Evolutionary conservation across 2,113 vertebrate species (phyloP).

Genomic region (Oriolus oriolus): DNA sequence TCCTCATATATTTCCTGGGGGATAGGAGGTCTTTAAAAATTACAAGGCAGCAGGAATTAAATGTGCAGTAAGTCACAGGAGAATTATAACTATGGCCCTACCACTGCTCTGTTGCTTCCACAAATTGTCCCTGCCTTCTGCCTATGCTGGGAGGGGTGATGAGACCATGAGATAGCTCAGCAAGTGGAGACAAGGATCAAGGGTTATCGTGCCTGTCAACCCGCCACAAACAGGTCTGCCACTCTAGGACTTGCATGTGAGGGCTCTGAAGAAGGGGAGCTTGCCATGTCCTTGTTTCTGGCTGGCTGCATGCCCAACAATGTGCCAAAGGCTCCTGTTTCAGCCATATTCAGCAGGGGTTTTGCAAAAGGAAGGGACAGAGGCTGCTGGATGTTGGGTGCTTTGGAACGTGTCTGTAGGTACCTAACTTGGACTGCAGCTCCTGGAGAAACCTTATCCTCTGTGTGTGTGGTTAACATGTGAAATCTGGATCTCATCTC

Average conservation of each 20-base stretch:
- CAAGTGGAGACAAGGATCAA: background rate
- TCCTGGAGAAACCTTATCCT: background rate
- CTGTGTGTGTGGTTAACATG: background rate
- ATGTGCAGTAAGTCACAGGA: background rate
- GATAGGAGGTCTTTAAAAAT: background rate
- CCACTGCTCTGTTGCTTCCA: background rate
- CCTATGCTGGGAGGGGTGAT: background rate
- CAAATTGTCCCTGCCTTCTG: background rate
- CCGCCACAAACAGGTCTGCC: background rate
- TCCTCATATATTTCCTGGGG: background rate
- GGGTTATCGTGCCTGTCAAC: background rate
- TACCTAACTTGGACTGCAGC: background rate
- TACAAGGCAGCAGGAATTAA: background rate
- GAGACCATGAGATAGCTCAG: background rate
- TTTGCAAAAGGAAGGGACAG: background rate
- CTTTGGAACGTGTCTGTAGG: background rate
- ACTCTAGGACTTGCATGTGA: background rate
- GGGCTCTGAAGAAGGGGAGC: background rate
- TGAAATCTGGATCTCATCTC: background rate
- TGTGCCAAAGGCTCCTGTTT: accelerated
- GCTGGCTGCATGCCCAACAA: background rate
- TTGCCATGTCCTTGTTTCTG: background rate
- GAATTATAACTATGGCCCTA: background rate
- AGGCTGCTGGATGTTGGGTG: background rate
- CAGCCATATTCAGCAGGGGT: background rate